Percentiles rank a stretch among this genome's conserved stretches.
These are phyloP conservation scores for Passer montanus DNA, from an alignment of 2,113 vertebrate species.

Conservation along the genomic window DNA sequence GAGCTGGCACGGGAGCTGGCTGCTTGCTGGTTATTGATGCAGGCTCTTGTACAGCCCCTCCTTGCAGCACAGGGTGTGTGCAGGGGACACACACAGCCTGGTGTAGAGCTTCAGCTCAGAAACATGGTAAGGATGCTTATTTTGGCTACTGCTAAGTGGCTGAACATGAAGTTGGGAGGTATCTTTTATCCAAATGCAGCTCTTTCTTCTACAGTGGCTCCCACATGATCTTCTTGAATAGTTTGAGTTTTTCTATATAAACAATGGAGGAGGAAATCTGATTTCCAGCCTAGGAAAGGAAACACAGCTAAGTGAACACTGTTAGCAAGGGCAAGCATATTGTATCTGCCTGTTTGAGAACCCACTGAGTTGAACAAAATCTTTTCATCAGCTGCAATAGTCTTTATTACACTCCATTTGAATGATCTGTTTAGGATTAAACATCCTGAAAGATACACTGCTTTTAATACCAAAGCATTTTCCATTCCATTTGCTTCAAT, in stretches of 20 bases:
- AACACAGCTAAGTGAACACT: not conserved
- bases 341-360: not conserved
- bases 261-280: not conserved
- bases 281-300: not conserved
- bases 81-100: fast-evolving
- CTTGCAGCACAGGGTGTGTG: fast-evolving
- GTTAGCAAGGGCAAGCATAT: not conserved
- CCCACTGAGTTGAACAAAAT: not conserved
- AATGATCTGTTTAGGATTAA: constrained; percentile 20
- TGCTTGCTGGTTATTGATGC: not conserved
- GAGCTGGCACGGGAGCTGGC: not conserved
- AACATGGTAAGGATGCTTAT: not conserved
- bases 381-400: not conserved
- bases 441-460: not conserved
- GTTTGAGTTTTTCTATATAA: not conserved
- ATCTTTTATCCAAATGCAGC: not conserved
- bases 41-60: not conserved
- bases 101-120: not conserved
- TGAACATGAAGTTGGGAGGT: not conserved
- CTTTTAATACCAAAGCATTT: not conserved
- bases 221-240: not conserved
- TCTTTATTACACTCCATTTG: not conserved
- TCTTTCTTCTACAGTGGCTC: not conserved
- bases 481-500: not conserved
- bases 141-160: not conserved